Evolutionary conservation across 2,797 vertebrate species (phyloP).

Genomic region (Sebastes vulpes): DNA sequence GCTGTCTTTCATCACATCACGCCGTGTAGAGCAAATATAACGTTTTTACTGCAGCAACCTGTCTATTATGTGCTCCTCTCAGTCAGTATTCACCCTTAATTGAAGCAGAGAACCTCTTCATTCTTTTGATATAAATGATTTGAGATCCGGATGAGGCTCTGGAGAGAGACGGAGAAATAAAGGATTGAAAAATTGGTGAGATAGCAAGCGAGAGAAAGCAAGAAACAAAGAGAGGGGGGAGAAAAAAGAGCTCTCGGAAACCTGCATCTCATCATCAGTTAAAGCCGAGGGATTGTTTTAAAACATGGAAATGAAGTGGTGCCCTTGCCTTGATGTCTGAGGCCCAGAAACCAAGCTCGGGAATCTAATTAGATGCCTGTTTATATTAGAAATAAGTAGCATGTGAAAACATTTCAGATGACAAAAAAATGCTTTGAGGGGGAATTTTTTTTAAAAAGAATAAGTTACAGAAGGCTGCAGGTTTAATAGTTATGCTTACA

Average conservation of each 20-base stretch:
- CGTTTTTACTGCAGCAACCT: neutral
- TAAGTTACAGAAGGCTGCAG: neutral
- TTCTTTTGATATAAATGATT: constrained; percentile 47
- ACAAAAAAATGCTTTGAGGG: neutral
- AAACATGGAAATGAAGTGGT: constrained; percentile 23
- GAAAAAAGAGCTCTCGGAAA: neutral
- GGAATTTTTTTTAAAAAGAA: neutral
- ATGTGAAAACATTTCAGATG: neutral
- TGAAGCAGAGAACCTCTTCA: constrained; percentile 26
- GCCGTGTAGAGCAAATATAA: constrained; percentile 18
- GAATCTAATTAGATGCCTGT: constrained; percentile 39
- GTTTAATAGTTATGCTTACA: neutral
- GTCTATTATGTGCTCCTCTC: constrained; percentile 18
- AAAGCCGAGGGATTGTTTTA: constrained; percentile 15
- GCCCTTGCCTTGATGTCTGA: constrained; percentile 26
- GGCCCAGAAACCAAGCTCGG: neutral
- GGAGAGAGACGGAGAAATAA: constrained; percentile 5
- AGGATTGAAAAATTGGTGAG: constrained; percentile 2
- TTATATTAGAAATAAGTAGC: constrained; percentile 8
- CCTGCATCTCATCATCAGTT: constrained; percentile 35
- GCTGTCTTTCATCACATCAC: constrained; percentile 14
- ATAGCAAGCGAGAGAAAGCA: constrained; percentile 9
- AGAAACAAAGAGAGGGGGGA: constrained; percentile 15
- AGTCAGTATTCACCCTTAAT: constrained; percentile 35
- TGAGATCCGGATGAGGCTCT: constrained; percentile 34